Conservation (phyloP, 2,113 vertebrate species). For the Macaca nemestrina region DNA sequence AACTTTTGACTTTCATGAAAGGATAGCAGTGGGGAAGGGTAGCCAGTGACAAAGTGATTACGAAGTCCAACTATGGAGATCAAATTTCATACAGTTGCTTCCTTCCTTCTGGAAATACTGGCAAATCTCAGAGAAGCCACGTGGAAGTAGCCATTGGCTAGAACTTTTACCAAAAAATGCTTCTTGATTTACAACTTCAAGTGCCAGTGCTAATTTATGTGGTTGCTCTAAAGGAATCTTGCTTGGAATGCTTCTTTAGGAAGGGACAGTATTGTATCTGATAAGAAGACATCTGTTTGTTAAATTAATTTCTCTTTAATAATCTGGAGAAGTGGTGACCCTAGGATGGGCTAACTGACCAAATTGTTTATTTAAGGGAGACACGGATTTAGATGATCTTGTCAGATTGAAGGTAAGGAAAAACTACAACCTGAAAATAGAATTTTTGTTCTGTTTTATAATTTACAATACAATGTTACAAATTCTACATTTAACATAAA, state of each 20-base stretch:
- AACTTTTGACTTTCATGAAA: background rate
- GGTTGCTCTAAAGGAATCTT: background rate
- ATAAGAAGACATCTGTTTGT: background rate
- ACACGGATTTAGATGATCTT: background rate
- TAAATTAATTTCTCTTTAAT: background rate
- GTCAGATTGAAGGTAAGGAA: background rate
- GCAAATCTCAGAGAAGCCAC: background rate
- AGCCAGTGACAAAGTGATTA: background rate
- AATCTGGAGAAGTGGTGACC: background rate
- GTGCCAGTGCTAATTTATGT: background rate
- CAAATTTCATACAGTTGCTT: background rate
- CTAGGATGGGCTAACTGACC: background rate
- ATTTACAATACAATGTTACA: background rate
- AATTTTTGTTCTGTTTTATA: background rate
- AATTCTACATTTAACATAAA: background rate
- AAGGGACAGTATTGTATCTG: background rate
- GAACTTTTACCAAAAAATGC: background rate
- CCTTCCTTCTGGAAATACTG: background rate
- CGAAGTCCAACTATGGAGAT: background rate
- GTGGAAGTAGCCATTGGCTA: background rate
- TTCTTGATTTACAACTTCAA: background rate
- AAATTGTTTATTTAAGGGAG: background rate
- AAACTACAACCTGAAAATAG: background rate
- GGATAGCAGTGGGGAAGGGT: background rate
- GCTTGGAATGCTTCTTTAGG: background rate